Evolutionary conservation across 2,113 vertebrate genomes (phyloP), one percentile per base, ranked within the genome.

Genomic region (Tetraodon nigroviridis): DNA sequence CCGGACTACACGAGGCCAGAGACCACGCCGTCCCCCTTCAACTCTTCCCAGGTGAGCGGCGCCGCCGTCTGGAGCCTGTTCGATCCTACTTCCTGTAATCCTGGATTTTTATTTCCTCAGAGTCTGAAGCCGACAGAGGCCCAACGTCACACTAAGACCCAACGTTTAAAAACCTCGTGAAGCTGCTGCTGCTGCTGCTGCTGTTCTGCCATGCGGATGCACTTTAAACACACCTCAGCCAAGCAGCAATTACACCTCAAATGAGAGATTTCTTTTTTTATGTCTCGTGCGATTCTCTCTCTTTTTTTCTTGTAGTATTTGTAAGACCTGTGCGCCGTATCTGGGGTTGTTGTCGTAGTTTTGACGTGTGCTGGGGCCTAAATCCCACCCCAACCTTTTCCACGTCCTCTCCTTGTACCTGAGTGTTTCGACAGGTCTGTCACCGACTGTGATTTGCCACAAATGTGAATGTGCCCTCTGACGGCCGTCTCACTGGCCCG

Each of bases 1-100:
- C 96, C 96, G 20, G 92, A 94, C 88, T 99, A 99, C 1, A 90
- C 89, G 19, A 87, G 83, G 55, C 81, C 91, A 0, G 91, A 93
- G 73, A 86, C 91, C 18, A 16, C 62, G 15, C 18, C 14, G 16
- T 42, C 80, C 16, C 55, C 32, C 0, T 27, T 63, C 56, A 84
- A 80, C 69, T 29, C 68, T 52, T 75, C 77, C 18, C 80, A 69
- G 56, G 80, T 85, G 61, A 79, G 64, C 10, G 6, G 4, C 12
- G 32, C 8, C 2, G 4, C 12, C 32, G 12, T 37, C 12, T 37
- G 3, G 12, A 37, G 32, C 10, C 8, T 3, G 10, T 37, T 37
- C 3, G 10, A 37, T 37, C 11, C 32, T 37, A 37, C 32, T 37
- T 37, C 32, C 32, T 37, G 18, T 55, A 46, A 37, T 3, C 12